Evolutionary conservation across 1,140 invertebrate species (phyloP).

Genomic region (Lucilia sericata): DNA sequence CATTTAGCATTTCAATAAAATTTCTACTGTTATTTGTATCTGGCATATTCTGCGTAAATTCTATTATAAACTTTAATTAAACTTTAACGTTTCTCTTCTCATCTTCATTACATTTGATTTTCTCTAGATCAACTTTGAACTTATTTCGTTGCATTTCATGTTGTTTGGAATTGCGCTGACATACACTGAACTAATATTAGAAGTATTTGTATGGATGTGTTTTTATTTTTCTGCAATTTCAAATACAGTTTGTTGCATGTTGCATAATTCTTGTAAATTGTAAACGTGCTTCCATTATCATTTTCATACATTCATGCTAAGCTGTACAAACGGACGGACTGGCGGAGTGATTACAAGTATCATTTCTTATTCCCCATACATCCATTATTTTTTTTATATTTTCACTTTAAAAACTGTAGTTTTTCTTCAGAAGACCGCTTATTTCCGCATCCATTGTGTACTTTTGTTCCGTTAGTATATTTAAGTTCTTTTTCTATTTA

Average conservation of each 20-base stretch:
- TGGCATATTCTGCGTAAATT: neutral
- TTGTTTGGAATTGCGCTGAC: neutral
- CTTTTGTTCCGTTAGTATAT: neutral
- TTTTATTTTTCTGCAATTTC: neutral
- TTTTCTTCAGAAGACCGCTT: neutral
- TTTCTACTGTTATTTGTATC: neutral
- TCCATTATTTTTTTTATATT: neutral
- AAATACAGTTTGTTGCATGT: conserved; percentile 1
- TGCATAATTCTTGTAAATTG: neutral
- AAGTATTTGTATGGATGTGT: too few relatives aligned
- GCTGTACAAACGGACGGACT: too few relatives aligned
- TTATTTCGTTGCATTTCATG: neutral
- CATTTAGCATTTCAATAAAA: neutral
- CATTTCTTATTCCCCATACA: neutral
- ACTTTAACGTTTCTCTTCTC: neutral
- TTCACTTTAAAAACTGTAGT: neutral
- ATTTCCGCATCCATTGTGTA: neutral
- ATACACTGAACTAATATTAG: too few relatives aligned
- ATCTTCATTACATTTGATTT: neutral
- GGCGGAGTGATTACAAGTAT: too few relatives aligned
- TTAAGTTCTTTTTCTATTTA: neutral
- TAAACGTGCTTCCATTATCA: neutral
- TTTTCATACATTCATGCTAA: neutral
- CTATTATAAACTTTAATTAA: conserved; percentile 18
- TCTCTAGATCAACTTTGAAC: neutral